Conservation (phyloP, 1,140 invertebrate genomes). For the Aphidius ervi region DNA sequence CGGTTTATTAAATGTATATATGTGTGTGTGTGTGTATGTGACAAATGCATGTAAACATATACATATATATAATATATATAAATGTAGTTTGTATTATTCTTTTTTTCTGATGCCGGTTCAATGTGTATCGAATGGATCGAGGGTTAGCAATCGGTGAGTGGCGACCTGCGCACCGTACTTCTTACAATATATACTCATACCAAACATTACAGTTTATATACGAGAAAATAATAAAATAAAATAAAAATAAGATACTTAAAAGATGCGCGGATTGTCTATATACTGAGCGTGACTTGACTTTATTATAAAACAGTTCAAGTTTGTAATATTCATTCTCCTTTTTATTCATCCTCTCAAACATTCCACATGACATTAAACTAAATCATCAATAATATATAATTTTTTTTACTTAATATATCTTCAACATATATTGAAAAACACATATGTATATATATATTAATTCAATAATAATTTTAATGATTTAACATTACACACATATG, state of each 20-base stretch:
- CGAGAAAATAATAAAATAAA: slow-evolving; percentile 34
- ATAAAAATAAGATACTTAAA: slow-evolving; percentile 33
- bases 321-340: not conserved
- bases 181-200: no score
- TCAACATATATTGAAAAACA: no score
- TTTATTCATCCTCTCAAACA: slow-evolving; percentile 8
- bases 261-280: no score
- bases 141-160: slow-evolving; percentile 32
- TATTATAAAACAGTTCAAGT: slow-evolving; percentile 30
- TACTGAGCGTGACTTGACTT: slow-evolving; percentile 41
- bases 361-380: no score
- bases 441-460: no score
- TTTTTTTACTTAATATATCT: no score
- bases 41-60: not conserved
- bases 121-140: slow-evolving; percentile 40
- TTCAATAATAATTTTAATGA: no score
- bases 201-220: not conserved
- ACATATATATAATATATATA: not conserved
- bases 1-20: no score
- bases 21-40: no score
- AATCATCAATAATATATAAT: no score
- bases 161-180: slow-evolving; percentile 16
- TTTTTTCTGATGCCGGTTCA: slow-evolving; percentile 12
- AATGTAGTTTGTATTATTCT: not conserved
- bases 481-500: no score